Percentiles rank a stretch among this genome's conserved stretches.
phyloP scores from a whole-genome alignment of 2,113 vertebrate species.

The Eulemur rufifrons region DNA sequence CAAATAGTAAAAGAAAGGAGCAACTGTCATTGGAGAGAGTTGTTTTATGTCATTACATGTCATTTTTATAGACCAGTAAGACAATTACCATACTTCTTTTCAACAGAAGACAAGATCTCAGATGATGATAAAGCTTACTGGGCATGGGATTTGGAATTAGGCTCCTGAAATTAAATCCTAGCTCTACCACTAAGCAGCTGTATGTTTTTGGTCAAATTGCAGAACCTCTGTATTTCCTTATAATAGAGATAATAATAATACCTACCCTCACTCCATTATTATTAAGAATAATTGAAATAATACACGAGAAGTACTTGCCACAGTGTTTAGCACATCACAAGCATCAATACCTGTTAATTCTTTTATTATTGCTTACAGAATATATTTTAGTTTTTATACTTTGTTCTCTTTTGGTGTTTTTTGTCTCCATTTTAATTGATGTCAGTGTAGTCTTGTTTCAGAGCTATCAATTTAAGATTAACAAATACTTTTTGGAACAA shows the following conservation, averaged over 20 bases:
- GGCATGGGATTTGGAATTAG: background rate
- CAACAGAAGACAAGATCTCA: background rate
- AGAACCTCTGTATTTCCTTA: background rate
- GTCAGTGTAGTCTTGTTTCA: background rate
- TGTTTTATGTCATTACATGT: background rate
- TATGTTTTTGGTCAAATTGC: background rate
- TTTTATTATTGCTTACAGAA: background rate
- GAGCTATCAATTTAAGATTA: background rate
- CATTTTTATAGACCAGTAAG: conserved; percentile 11
- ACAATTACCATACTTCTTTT: background rate
- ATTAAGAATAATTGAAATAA: background rate
- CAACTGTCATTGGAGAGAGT: background rate
- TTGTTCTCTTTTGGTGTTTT: background rate
- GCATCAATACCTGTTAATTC: background rate
- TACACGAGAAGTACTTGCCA: background rate
- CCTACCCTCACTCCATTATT: background rate
- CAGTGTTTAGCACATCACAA: background rate
- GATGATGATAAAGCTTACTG: background rate
- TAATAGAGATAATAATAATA: background rate
- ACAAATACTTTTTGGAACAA: background rate
- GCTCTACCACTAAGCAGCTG: background rate
- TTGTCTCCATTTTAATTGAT: background rate
- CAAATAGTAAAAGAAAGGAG: background rate
- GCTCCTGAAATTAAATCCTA: background rate
- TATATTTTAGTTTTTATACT: background rate